Base-by-base conservation (phyloP, 2,797 vertebrate genomes). In the Pipistrellus kuhlii region DNA sequence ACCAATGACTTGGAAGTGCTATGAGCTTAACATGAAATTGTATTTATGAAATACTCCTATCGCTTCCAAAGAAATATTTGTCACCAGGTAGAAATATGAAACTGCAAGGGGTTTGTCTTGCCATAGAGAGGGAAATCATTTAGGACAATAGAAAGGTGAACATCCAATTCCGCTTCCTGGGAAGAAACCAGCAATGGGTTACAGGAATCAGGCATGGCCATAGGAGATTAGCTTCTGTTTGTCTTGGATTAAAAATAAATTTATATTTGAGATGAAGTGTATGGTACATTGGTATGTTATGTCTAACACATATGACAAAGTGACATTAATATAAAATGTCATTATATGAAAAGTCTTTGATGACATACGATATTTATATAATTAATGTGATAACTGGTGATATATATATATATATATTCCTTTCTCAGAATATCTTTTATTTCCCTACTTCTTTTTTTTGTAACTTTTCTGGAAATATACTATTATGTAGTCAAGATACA, bases 11-110 rank as follows among this genome's bases (percentile, higher is more conserved):
- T 94, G 38, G 7, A 7, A 55, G 59, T 88, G 38, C 15, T 30
- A 68, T 57, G 21, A 85, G 38, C 53, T 96, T 97, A 71, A 59
- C 46, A 72, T 96, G 57, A 95, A 97, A 93, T 30, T 59, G 1
- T 15, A 27, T 90, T 91, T 84, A 73, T 85, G 21, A 84, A 94
- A 87, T 93, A 89, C n/a, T 46, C n/a, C 32, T 59, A 46, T 91
- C 15, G 71, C 21, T 2, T 13, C 46, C 4, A 91, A 95, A 95
- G 44, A 95, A 95, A 96, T 83, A 9, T 73, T 25, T 78, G 46
- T 66, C 59, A 71, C 0, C 20, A 80, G 7, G 38, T 55, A 51
- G 75, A 97, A 80, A 73, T 91, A 93, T 73, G 55, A 94, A 96
- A 97, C 69, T 88, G 44, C 46, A 96, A 93, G 91, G 91, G 20